Conservation (phyloP, 2,113 vertebrate genomes). For the Sitta europaea region DNA sequence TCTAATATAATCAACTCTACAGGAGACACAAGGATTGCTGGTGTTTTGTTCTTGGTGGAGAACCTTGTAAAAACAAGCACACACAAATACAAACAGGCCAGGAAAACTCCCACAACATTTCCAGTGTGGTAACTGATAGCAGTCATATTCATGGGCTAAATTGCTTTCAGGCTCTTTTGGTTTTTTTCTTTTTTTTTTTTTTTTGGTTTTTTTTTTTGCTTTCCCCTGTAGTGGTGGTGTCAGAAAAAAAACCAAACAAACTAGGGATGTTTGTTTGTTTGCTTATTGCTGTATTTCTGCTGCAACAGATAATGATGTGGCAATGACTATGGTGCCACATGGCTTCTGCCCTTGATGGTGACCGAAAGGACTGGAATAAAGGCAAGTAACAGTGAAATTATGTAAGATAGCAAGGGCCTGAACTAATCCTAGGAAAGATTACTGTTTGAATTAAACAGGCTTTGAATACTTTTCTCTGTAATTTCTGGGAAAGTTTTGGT, state of each 20-base stretch:
- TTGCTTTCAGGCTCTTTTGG: background rate
- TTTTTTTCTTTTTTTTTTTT: background rate
- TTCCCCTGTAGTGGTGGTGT: background rate
- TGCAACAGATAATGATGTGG: background rate
- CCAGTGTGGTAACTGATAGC: background rate
- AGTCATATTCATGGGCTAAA: background rate
- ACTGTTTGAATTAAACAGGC: background rate
- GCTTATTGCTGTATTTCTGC: background rate
- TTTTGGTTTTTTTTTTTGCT: background rate
- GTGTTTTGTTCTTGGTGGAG: background rate
- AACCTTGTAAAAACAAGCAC: background rate
- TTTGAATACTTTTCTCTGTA: background rate
- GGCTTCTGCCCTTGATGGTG: background rate
- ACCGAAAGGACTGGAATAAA: background rate
- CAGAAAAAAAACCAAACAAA: background rate
- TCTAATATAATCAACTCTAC: constrained; percentile 48
- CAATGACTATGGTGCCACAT: background rate
- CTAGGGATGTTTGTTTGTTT: background rate
- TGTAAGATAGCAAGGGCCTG: background rate
- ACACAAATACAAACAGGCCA: background rate
- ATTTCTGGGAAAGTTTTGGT: background rate
- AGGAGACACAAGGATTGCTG: background rate
- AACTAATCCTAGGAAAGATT: background rate
- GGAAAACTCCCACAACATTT: background rate
- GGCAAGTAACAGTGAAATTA: background rate